These are phyloP conservation scores for Cerastoderma edule DNA, from an alignment of 2,888 invertebrate species.

Conservation along the genomic window DNA sequence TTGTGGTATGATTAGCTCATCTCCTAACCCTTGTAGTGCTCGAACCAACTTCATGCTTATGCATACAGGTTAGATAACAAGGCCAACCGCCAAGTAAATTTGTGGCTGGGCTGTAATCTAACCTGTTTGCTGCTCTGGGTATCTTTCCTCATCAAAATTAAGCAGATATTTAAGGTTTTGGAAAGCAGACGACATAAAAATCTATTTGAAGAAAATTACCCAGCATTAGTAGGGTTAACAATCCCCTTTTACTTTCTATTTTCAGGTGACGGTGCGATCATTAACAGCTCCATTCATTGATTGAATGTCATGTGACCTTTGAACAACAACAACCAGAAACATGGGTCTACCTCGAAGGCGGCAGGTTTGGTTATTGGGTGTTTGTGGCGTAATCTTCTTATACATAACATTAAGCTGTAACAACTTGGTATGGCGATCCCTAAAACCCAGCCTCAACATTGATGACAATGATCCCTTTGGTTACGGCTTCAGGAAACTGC, in stretches of 20 bases:
- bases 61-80: too few relatives aligned
- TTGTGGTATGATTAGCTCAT: too few relatives aligned
- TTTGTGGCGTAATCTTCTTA: constrained; percentile 50
- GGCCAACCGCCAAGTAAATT: too few relatives aligned
- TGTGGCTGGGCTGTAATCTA: too few relatives aligned
- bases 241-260: not conserved
- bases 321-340: not conserved
- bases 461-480: constrained; percentile 50
- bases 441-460: constrained; percentile 53
- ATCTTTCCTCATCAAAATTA: too few relatives aligned
- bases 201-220: too few relatives aligned
- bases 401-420: constrained; percentile 66
- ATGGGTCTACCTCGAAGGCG: constrained; percentile 52
- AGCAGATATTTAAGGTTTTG: too few relatives aligned
- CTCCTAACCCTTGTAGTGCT: too few relatives aligned
- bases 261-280: not conserved
- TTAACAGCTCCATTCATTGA: not conserved
- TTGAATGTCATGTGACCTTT: not conserved
- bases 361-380: constrained; percentile 59
- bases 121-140: too few relatives aligned
- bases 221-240: too few relatives aligned
- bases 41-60: too few relatives aligned
- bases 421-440: constrained; percentile 57
- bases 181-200: too few relatives aligned
- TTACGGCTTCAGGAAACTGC: constrained; percentile 65